Conservation (phyloP, 2,888 invertebrate species). For the Drosophila bunnanda region DNA sequence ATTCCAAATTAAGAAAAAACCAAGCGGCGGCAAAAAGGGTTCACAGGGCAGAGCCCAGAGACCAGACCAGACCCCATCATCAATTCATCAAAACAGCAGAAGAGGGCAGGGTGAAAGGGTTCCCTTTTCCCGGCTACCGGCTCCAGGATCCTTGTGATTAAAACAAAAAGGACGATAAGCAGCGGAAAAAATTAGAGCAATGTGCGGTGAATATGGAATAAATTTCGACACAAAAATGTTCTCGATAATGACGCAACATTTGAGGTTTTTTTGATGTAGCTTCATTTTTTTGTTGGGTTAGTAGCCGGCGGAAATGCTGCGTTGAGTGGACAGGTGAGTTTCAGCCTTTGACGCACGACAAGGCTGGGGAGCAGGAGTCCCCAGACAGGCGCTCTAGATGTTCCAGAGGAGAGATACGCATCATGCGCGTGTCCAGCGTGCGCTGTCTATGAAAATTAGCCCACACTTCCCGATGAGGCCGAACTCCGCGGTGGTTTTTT, state of each 20-base stretch:
- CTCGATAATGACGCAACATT: slow-evolving; percentile 77
- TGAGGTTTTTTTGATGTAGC: slow-evolving; percentile 63
- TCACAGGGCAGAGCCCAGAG: slow-evolving; percentile 26
- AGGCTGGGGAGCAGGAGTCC: slow-evolving; percentile 9
- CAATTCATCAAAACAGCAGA: slow-evolving; percentile 82
- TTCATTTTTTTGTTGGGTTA: slow-evolving; percentile 21
- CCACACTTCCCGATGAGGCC: slow-evolving; percentile 25
- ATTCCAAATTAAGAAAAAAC: slow-evolving; percentile 80
- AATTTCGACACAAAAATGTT: slow-evolving; percentile 61
- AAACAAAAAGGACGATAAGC: slow-evolving; percentile 70
- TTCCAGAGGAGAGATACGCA: slow-evolving; percentile 43
- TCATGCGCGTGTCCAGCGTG: slow-evolving; percentile 70
- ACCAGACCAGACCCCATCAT: slow-evolving; percentile 77
- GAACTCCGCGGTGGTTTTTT: slow-evolving; percentile 32
- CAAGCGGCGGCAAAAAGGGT: slow-evolving; percentile 52
- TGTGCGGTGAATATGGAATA: slow-evolving; percentile 79
- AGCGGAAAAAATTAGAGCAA: slow-evolving; percentile 81
- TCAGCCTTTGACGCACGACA: slow-evolving; percentile 49
- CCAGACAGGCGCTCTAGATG: slow-evolving; percentile 8
- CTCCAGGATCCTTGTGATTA: slow-evolving; percentile 52
- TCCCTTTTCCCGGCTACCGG: slow-evolving; percentile 19
- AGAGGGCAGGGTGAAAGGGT: slow-evolving; percentile 41
- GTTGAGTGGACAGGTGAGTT: slow-evolving; percentile 71
- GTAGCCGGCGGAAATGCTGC: slow-evolving; percentile 72
- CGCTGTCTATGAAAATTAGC: slow-evolving; percentile 68